Conservation (phyloP, 2,113 vertebrate genomes). For the Dissostichus mawsoni region DNA sequence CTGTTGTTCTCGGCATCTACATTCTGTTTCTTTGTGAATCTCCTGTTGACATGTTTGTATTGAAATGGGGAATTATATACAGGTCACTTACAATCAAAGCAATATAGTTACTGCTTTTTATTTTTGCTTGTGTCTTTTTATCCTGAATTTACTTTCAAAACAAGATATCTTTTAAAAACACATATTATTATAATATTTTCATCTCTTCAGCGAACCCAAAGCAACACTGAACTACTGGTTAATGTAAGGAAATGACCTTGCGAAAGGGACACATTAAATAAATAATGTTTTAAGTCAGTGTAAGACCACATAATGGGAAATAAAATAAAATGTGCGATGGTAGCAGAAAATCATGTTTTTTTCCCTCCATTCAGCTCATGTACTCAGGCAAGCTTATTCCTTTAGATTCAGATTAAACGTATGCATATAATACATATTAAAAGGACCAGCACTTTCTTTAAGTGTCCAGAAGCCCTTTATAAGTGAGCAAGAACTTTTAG, state of each 20-base stretch:
- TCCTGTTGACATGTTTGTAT: background rate
- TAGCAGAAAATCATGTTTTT: background rate
- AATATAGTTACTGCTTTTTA: background rate
- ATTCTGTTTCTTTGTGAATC: constrained; percentile 10
- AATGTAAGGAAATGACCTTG: constrained; percentile 15
- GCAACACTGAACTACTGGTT: background rate
- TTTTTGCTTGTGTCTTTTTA: background rate
- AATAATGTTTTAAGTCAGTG: constrained; percentile 4
- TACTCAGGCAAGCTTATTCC: background rate
- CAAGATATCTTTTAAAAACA: background rate
- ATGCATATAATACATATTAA: background rate
- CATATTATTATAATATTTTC: background rate
- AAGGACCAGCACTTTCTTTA: background rate
- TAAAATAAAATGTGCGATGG: background rate
- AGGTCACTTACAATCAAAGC: constrained; percentile 1
- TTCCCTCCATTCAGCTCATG: background rate
- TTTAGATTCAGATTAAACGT: background rate
- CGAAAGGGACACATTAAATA: constrained; percentile 8
- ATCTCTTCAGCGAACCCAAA: constrained; percentile 1
- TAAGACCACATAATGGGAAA: constrained; percentile 12
- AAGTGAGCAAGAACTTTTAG: background rate
- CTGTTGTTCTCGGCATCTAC: constrained; percentile 4
- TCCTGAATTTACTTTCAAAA: constrained; percentile 7
- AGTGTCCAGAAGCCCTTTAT: background rate
- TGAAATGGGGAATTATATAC: constrained; percentile 3